These are phyloP conservation scores for Drosophila sechellia DNA, from an alignment of 1,140 invertebrate species.

Conservation along the genomic window DNA sequence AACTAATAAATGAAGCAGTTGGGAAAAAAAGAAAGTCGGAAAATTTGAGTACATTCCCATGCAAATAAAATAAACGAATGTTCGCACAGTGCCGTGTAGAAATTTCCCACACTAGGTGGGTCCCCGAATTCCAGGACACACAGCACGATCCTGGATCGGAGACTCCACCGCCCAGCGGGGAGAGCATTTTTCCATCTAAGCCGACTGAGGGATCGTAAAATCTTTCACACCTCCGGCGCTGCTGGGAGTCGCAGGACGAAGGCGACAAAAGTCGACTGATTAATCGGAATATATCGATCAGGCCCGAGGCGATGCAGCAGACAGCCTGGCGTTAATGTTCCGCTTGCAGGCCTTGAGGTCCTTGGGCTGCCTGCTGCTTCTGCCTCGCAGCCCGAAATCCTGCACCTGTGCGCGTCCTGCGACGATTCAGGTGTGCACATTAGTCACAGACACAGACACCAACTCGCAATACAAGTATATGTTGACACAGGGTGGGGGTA, in stretches of 20 bases:
- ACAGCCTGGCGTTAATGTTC: conserved; percentile 73
- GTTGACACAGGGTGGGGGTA: not conserved
- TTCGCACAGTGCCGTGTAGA: conserved; percentile 18
- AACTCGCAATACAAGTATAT: conserved; percentile 5
- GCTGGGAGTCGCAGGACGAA: conserved; percentile 45
- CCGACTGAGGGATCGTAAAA: conserved; percentile 61
- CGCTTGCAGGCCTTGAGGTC: conserved; percentile 7
- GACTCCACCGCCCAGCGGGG: conserved; percentile 58
- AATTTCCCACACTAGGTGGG: conserved; percentile 71
- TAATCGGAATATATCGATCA: conserved; percentile 79
- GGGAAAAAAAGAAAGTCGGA: not conserved
- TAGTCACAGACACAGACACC: conserved; percentile 68
- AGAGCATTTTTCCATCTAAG: conserved; percentile 63
- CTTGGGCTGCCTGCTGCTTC: conserved; percentile 32
- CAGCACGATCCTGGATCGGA: conserved; percentile 41
- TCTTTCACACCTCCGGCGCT: conserved; percentile 72
- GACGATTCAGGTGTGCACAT: conserved; percentile 78
- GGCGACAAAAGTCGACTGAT: conserved; percentile 71
- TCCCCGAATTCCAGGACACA: conserved; percentile 57
- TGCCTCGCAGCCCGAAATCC: conserved; percentile 12
- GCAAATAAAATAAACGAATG: conserved; percentile 1
- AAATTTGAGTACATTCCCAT: conserved; percentile 4
- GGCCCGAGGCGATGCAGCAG: conserved; percentile 53
- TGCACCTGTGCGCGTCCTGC: conserved; percentile 77
- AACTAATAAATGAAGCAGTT: no score